Evolutionary conservation across 2,113 vertebrate genomes (phyloP).

Genomic region (Tringa solitaria): DNA sequence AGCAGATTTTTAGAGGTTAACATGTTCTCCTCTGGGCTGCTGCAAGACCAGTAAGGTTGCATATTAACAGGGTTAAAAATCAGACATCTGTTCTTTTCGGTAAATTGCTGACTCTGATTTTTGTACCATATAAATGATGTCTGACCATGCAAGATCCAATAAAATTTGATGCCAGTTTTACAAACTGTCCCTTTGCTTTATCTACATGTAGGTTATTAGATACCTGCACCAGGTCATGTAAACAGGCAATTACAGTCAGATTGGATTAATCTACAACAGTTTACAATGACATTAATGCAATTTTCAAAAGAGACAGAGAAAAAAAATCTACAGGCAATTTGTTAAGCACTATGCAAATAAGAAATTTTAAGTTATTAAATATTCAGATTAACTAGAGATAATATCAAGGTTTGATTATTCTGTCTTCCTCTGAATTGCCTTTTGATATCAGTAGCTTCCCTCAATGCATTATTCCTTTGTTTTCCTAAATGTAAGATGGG

Average conservation of each 20-base stretch:
- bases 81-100: not conserved
- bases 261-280: not conserved
- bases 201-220: not conserved
- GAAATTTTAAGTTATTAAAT: not conserved
- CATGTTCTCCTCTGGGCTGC: not conserved
- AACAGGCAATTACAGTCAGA: not conserved
- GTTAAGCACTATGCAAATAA: not conserved
- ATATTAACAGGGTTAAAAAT: not conserved
- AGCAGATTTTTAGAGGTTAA: conserved; percentile 1
- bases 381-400: not conserved
- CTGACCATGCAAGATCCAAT: conserved; percentile 3
- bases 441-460: not conserved
- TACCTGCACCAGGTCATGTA: not conserved
- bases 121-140: not conserved
- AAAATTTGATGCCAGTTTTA: conserved; percentile 17
- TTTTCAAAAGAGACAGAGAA: not conserved
- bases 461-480: not conserved
- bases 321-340: not conserved
- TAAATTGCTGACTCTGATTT: conserved; percentile 24
- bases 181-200: not conserved
- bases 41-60: not conserved
- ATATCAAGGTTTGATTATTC: not conserved
- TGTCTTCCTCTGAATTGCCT: not conserved
- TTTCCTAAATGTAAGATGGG: not conserved
- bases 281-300: not conserved